Evolutionary conservation across 2,113 vertebrate genomes (phyloP).

Genomic region (Arizona elegans): DNA sequence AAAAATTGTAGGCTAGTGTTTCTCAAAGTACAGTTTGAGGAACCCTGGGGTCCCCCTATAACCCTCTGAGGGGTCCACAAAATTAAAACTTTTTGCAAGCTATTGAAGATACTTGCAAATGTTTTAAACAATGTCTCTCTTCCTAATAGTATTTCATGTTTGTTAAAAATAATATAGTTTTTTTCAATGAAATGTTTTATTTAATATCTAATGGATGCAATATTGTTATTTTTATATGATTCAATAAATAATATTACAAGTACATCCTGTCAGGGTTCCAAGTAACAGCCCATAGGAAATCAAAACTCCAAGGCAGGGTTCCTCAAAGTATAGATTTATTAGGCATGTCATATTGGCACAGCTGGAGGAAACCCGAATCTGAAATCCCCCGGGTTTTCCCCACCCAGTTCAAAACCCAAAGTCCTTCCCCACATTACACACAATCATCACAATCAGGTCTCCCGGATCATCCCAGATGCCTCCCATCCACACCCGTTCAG

Average conservation of each 20-base stretch:
- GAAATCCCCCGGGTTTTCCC: too few species aligned
- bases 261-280: not conserved
- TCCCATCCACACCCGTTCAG: too few species aligned
- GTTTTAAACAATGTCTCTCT: not conserved
- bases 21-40: not conserved
- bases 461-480: too few species aligned
- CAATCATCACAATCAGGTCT: too few species aligned
- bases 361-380: too few species aligned
- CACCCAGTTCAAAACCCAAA: too few species aligned
- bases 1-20: not conserved
- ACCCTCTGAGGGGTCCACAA: not conserved
- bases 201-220: not conserved
- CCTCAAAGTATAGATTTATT: too few species aligned
- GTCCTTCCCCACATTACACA: too few species aligned
- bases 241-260: not conserved
- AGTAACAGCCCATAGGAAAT: too few species aligned
- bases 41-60: not conserved
- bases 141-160: not conserved
- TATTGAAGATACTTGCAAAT: not conserved
- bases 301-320: too few species aligned
- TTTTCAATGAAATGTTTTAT: not conserved
- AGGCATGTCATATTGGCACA: too few species aligned
- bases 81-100: not conserved
- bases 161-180: not conserved
- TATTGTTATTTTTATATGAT: not conserved